Percentiles rank a stretch among this genome's conserved stretches.
phyloP scores from a whole-genome alignment of 2,797 vertebrate species.

The Hippocampus kuda region DNA sequence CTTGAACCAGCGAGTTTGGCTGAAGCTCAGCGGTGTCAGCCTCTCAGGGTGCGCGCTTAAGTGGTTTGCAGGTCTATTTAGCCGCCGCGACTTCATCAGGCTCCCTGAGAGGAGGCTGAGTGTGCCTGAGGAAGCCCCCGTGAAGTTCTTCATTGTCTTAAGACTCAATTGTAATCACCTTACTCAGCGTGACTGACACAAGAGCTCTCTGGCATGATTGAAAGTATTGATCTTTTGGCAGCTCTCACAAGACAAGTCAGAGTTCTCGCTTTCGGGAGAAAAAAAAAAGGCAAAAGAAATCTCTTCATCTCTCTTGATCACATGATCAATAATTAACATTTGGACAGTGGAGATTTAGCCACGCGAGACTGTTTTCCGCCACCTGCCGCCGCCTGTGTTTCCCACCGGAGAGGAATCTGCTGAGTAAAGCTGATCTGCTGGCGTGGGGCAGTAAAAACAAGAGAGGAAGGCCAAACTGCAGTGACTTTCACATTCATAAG shows the following conservation, averaged over 20 bases:
- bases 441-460: slow-evolving; percentile 74
- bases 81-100: slow-evolving; percentile 80
- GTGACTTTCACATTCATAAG: slow-evolving; percentile 66
- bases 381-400: slow-evolving; percentile 39
- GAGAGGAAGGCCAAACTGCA: slow-evolving; percentile 64
- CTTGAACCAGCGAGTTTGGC: slow-evolving; percentile 28
- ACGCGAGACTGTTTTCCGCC: slow-evolving; percentile 69
- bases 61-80: slow-evolving; percentile 61
- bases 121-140: slow-evolving; percentile 72
- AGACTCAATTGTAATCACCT: slow-evolving; percentile 97
- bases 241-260: slow-evolving; percentile 71
- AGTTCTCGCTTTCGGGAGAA: slow-evolving; percentile 56
- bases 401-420: slow-evolving; percentile 75
- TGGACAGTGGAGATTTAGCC: slow-evolving; percentile 74
- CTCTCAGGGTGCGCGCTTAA: slow-evolving; percentile 34
- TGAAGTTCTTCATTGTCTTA: slow-evolving; percentile 89
- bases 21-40: slow-evolving; percentile 16
- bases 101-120: slow-evolving; percentile 71
- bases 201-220: slow-evolving; percentile 83
- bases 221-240: slow-evolving; percentile 87
- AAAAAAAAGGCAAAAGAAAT: slow-evolving; percentile 57
- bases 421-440: slow-evolving; percentile 83
- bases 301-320: slow-evolving; percentile 97
- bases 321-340: slow-evolving; percentile 90
- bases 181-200: slow-evolving; percentile 87